These are phyloP conservation scores for Pterocles orientalis DNA, from an alignment of 2,113 vertebrate genomes.

Conservation along the genomic window DNA sequence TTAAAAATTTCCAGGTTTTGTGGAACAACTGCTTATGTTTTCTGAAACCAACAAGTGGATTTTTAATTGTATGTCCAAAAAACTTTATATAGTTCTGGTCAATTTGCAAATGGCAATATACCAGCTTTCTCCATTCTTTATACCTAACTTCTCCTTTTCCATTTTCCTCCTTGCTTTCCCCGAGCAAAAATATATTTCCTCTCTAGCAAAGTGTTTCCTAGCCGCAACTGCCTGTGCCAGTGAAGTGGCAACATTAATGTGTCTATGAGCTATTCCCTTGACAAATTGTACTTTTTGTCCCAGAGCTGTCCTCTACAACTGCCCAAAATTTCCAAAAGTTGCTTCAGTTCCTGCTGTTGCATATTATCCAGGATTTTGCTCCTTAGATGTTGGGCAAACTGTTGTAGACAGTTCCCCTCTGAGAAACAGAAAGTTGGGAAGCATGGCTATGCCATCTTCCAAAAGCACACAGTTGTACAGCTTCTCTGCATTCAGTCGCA, in stretches of 20 bases:
- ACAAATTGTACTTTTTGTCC: background rate
- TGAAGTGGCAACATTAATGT: background rate
- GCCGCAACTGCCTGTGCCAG: background rate
- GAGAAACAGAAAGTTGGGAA: background rate
- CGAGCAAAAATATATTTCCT: background rate
- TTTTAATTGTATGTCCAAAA: background rate
- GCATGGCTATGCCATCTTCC: background rate
- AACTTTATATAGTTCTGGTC: background rate
- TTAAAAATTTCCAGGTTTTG: slow-evolving; percentile 9
- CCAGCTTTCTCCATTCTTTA: background rate
- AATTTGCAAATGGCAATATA: background rate
- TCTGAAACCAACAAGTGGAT: background rate
- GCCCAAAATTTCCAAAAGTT: background rate
- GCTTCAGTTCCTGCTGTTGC: background rate
- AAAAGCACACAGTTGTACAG: background rate
- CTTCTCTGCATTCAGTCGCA: background rate
- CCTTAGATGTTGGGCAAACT: background rate
- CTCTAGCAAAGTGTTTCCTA: background rate
- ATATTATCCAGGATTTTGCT: background rate
- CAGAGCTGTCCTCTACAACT: background rate
- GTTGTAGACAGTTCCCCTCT: background rate
- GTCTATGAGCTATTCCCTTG: background rate
- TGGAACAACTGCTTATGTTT: background rate
- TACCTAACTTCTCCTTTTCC: background rate
- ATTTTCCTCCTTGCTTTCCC: background rate